phyloP scores from a whole-genome alignment of 2,888 invertebrate genomes.

The Clitarchus hookeri region DNA sequence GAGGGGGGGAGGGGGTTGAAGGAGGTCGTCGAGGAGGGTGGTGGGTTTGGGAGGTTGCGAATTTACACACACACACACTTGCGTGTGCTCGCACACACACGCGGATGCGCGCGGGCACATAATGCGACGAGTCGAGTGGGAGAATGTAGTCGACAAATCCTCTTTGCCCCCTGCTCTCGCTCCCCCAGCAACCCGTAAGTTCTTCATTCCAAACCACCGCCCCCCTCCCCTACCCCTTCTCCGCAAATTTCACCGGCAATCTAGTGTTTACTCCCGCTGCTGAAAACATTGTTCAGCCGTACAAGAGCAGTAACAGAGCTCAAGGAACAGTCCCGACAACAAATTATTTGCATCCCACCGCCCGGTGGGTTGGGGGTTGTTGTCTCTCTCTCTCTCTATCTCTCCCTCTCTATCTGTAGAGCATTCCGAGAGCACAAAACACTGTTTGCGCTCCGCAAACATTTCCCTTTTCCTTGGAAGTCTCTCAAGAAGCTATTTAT shows the following conservation, averaged over 20 bases:
- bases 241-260: not conserved
- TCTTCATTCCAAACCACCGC: not conserved
- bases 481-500: not conserved
- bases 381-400: too few relatives aligned
- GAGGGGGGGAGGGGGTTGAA: not conserved
- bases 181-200: too few relatives aligned
- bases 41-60: not conserved
- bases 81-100: not conserved
- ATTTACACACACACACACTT: not conserved
- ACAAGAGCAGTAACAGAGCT: not conserved
- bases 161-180: not conserved
- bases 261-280: conserved; percentile 2
- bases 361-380: too few relatives aligned
- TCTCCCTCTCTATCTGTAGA: not conserved
- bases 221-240: not conserved
- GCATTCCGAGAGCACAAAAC: not conserved
- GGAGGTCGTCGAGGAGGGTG: not conserved
- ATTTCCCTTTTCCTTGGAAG: not conserved
- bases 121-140: not conserved
- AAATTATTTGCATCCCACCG: not conserved
- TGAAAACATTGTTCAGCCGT: not conserved
- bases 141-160: conserved; percentile 3
- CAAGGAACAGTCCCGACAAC: not conserved
- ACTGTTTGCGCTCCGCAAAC: not conserved
- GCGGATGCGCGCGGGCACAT: not conserved